Evolutionary conservation across 2,797 vertebrate genomes (phyloP), one percentile per base, ranked within the genome.

Genomic region (Sebastes iracundus): DNA sequence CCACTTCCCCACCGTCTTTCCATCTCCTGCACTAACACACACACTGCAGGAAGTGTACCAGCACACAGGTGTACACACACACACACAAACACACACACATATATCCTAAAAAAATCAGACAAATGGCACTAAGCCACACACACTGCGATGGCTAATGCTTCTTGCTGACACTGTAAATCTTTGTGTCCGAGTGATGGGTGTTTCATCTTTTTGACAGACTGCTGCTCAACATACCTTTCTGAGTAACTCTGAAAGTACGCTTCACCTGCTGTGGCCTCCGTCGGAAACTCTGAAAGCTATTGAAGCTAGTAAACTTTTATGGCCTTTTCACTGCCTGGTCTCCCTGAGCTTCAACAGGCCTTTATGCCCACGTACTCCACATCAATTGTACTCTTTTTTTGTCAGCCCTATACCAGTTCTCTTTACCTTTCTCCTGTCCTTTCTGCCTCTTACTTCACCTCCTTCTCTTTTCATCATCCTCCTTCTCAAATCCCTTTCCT

Each of bases 201-300:
- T 81, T 86, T 90, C 79, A 83, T 94, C 87, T 83, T 85, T 88
- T 14, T 88, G 89, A 91, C 90, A 89, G 87, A 77, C 78, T 28
- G 85, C 88, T 79, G 71, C 81, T 90, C 87, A 22, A 79, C 80
- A 25, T 73, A 87, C 69, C 81, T 87, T 84, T 87, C 67, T 25
- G 61, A 84, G 82, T 66, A 82, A 85, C 81, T 91, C 75, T 82
- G 5, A 80, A 86, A 88, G 83, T 69, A 61, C 56, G 70, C 83
- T 74, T 91, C 80, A 89, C 90, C 86, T 86, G 80, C 79, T 60
- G 61, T 71, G 80, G 87, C 86, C 85, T 88, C 72, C 52, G 10
- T 67, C 76, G 35, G 67, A 90, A 93, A 92, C 78, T 88, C 85
- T 64, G 75, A 80, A 88, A 86, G 78, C 70, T 52, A 73, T 5